Conservation (phyloP, 1,140 invertebrate species). For the Nasonia longicornis region DNA sequence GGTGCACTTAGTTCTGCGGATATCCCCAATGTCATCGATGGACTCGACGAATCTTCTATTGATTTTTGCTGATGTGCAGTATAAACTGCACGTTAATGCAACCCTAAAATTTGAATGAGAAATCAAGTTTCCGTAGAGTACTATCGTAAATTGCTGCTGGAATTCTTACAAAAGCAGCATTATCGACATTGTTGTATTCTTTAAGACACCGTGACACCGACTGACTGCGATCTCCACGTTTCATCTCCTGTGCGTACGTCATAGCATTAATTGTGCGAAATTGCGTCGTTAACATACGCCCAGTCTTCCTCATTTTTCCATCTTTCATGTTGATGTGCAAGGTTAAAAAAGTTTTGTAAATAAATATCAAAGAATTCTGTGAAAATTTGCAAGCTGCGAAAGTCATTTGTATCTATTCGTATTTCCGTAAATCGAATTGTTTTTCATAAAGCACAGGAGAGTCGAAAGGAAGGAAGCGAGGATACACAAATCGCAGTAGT, state of each 20-base stretch:
- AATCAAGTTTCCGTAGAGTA: background rate
- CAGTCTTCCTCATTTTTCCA: background rate
- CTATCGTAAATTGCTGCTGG: background rate
- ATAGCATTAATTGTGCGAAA: constrained; percentile 26
- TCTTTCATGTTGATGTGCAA: background rate
- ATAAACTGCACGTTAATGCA: background rate
- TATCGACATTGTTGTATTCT: background rate
- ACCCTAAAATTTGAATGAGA: background rate
- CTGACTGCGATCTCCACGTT: background rate
- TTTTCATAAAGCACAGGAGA: constrained; percentile 1
- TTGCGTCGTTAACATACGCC: background rate
- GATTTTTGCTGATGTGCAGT: background rate
- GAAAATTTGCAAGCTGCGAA: background rate
- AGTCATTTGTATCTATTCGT: background rate
- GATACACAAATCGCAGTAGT: background rate
- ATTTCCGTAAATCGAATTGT: background rate
- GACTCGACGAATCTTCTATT: background rate
- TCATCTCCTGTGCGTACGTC: background rate
- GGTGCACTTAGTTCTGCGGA: background rate
- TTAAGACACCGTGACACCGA: background rate
- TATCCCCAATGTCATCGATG: background rate
- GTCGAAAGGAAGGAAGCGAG: background rate
- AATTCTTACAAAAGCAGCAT: background rate
- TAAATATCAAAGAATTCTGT: no score
- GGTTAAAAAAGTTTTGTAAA: background rate